A percentile compares a stretch with the other conserved stretches of the same genome.
phyloP scores from a whole-genome alignment of 2,113 vertebrate species.

The Puntigrus tetrazona region DNA sequence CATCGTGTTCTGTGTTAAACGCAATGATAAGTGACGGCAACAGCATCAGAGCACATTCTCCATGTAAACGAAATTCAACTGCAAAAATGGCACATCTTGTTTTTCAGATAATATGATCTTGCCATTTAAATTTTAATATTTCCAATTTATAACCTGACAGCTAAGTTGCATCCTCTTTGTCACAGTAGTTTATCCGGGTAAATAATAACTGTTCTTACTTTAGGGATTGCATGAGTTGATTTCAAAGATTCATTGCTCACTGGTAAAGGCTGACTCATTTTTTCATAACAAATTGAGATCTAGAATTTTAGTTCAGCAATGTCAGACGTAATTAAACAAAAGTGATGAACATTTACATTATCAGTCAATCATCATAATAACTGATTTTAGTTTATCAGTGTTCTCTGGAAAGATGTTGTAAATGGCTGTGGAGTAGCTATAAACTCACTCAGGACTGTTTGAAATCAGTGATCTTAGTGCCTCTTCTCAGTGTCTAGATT shows the following conservation, averaged over 20 bases:
- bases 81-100: not conserved
- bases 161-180: not conserved
- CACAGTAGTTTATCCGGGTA: not conserved
- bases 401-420: slow-evolving; percentile 6
- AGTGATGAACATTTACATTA: not conserved
- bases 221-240: not conserved
- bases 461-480: slow-evolving; percentile 35
- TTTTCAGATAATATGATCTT: not conserved
- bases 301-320: not conserved
- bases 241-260: not conserved
- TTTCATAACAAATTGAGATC: not conserved
- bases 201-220: not conserved
- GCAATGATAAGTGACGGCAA: not conserved
- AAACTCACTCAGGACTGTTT: slow-evolving; percentile 45
- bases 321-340: too few relatives aligned
- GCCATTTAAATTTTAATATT: not conserved
- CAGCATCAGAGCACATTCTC: slow-evolving; percentile 28
- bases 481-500: slow-evolving; percentile 27
- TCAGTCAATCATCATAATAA: not conserved
- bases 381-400: not conserved
- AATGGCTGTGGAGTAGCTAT: slow-evolving; percentile 21
- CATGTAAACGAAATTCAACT: not conserved
- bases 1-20: not conserved
- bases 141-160: not conserved
- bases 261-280: not conserved